Conservation (phyloP, 1,140 invertebrate genomes). For the Nasonia longicornis region DNA sequence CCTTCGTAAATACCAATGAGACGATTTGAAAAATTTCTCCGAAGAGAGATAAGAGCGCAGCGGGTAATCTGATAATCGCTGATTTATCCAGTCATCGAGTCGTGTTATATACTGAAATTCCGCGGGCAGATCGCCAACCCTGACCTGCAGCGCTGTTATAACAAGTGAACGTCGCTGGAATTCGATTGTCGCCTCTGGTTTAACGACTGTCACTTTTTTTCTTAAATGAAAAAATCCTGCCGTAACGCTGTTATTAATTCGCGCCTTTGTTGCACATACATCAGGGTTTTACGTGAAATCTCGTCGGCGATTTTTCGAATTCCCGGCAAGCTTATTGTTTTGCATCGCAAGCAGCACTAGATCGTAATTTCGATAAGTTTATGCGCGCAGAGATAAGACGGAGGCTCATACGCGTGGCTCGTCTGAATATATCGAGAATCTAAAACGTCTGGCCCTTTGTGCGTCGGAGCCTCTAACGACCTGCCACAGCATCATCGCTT, state of each 20-base stretch:
- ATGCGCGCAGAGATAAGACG: neutral
- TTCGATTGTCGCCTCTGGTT: neutral
- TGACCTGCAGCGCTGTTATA: neutral
- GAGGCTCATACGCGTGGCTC: no score
- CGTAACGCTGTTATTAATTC: neutral
- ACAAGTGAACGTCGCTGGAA: neutral
- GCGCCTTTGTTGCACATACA: neutral
- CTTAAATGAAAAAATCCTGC: neutral
- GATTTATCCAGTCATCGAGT: constrained; percentile 4
- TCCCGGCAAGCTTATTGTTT: neutral
- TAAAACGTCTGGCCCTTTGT: constrained; percentile 8
- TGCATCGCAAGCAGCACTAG: neutral
- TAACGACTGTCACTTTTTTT: neutral
- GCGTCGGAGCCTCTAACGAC: neutral
- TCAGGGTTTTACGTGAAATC: no score
- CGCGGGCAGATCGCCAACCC: neutral
- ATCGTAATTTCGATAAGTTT: constrained; percentile 4
- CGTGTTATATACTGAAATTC: neutral
- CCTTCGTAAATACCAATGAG: constrained; percentile 2
- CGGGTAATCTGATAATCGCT: neutral
- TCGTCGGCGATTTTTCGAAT: neutral
- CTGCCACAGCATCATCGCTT: neutral
- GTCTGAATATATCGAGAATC: neutral
- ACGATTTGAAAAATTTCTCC: constrained; percentile 2
- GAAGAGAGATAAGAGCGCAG: neutral